These are phyloP conservation scores for Argya squamiceps DNA, from an alignment of 2,797 vertebrate species.

Conservation along the genomic window DNA sequence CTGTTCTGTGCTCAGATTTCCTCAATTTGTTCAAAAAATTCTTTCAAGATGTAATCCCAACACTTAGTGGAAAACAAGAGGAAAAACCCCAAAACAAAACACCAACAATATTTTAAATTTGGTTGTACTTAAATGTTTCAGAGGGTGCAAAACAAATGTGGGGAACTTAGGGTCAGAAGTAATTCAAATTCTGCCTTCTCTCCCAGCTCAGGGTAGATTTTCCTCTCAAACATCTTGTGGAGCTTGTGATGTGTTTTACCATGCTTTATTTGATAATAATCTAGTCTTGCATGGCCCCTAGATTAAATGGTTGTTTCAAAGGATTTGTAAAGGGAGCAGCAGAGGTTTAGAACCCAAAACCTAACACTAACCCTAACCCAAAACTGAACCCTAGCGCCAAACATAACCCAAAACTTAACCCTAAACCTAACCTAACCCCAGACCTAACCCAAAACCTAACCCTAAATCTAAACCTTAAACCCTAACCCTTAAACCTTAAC, in stretches of 20 bases:
- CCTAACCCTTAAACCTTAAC: too few species aligned
- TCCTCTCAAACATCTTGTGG: background rate
- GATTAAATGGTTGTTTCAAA: background rate
- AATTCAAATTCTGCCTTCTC: background rate
- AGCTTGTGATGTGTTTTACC: background rate
- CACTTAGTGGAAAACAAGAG: background rate
- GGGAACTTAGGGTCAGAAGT: background rate
- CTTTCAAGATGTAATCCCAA: background rate
- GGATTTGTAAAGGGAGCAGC: background rate
- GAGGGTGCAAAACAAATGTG: background rate
- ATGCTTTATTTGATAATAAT: background rate
- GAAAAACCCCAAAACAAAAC: background rate
- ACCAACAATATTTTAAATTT: background rate
- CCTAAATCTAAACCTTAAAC: background rate
- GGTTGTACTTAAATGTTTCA: background rate
- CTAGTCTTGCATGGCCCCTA: background rate
- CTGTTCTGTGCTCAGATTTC: background rate
- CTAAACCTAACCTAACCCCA: background rate
- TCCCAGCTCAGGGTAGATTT: background rate
- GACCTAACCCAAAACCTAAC: background rate
- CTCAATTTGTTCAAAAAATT: background rate
- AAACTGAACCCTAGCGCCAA: background rate
- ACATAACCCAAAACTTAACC: background rate
- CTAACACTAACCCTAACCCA: background rate
- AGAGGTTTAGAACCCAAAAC: background rate